phyloP scores from a whole-genome alignment of 2,888 invertebrate species.

The Cryptus viduatorius region DNA sequence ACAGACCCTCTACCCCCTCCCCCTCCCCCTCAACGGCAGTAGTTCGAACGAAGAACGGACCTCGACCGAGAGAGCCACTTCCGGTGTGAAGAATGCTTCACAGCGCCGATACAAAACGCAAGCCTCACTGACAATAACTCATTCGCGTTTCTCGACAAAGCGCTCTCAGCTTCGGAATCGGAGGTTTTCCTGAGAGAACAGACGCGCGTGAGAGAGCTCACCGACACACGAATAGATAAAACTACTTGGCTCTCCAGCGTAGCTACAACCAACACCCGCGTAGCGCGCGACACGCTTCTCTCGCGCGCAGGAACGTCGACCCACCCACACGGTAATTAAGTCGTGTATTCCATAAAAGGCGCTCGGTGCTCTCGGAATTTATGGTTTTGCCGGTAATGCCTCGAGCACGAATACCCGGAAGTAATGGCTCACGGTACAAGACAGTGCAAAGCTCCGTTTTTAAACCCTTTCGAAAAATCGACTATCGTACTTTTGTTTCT shows the following conservation, averaged over 20 bases:
- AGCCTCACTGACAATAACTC: constrained; percentile 64
- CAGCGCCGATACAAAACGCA: constrained; percentile 67
- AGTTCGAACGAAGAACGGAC: constrained; percentile 33
- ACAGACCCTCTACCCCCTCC: background rate
- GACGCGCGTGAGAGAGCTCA: constrained; percentile 14
- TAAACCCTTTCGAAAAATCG: background rate
- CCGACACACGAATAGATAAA: constrained; percentile 23
- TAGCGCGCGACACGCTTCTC: background rate
- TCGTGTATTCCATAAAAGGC: constrained; percentile 61
- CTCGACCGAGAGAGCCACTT: constrained; percentile 54
- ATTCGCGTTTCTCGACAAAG: constrained; percentile 61
- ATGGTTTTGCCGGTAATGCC: constrained; percentile 63
- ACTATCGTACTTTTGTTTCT: too few species aligned
- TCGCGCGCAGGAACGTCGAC: constrained; percentile 34
- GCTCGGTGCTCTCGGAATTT: constrained; percentile 58
- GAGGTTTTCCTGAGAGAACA: constrained; percentile 8
- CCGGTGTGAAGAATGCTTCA: constrained; percentile 63
- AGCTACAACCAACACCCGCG: constrained; percentile 16
- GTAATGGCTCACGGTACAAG: constrained; percentile 53
- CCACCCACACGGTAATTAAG: constrained; percentile 69
- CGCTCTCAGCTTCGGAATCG: constrained; percentile 50
- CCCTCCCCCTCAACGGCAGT: background rate
- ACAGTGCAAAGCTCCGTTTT: constrained; percentile 26
- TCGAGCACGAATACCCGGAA: constrained; percentile 52
- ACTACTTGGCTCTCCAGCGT: constrained; percentile 11